Base-by-base conservation (phyloP, 2,888 invertebrate species). In the Xanthorhoe designata region DNA sequence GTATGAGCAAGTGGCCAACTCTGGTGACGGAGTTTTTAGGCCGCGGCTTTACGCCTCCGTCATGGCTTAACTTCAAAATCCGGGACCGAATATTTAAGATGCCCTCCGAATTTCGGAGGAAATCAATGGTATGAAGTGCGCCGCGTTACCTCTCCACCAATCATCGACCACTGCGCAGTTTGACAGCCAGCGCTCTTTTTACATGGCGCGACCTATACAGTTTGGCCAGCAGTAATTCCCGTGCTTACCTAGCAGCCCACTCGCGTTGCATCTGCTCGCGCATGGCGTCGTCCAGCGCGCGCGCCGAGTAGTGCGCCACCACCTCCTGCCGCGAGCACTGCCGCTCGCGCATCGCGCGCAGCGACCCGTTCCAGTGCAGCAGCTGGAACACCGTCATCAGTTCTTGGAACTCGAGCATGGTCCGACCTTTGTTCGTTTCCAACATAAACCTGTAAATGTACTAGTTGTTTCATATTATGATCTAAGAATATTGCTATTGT, bases 381-480 rank as follows among this genome's bases (percentile, higher is more conserved):
- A 98, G 94, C 91, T 98, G 98, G 91, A 98, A 98, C 55, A 98
- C 98, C n/a, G 98, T 98, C 98, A 98, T 98, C 80, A 98, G 92
- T 87, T 98, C 98, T 90, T 98, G 98, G 94, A 98, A 98, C 89
- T 98, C 98, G 73, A 98, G 94, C 98, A 98, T 98, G 60, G 98
- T 98, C 73, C 98, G 96, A 10, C 98, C 98, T 75, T 98, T 98
- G 89, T 97, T 98, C 38, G 95, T 95, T 90, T 95, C 96, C 75
- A 96, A 88, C 96, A 96, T 96, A 82, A 96, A 96, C 82, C 96
- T 96, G 84, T 8, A 60, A 67, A 15, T 17, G 10, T 42, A 32
- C 32, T 13, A 3, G 0, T 42, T 42, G 10, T 13, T 42, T 42
- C 3, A 4, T 42, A 10, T 38, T 10, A 9, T 42, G 13, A 42